Percentiles rank a stretch among this genome's conserved stretches.
These are phyloP conservation scores for Linurgus olivaceus DNA, from an alignment of 2,797 vertebrate species.

Conservation along the genomic window DNA sequence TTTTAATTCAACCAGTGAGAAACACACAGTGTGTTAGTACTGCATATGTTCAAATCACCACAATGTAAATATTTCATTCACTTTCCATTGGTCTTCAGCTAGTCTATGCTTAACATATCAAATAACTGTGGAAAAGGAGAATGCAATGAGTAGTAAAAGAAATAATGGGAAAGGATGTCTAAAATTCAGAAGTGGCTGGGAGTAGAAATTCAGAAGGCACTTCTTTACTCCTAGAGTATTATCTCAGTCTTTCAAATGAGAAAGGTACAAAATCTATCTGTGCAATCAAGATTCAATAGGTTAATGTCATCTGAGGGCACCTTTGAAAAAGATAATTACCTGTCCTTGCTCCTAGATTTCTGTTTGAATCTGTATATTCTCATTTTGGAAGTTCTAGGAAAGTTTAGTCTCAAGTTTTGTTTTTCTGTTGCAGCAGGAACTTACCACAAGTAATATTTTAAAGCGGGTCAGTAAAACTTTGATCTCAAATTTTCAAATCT, in stretches of 20 bases:
- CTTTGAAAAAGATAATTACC: not conserved
- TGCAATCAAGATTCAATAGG: not conserved
- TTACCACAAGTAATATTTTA: not conserved
- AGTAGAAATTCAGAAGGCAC: not conserved
- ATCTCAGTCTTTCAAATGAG: not conserved
- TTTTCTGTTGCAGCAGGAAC: not conserved
- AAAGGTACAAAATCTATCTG: not conserved
- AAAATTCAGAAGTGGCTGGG: not conserved
- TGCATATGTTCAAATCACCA: not conserved
- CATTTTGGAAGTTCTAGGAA: not conserved
- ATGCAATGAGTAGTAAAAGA: not conserved
- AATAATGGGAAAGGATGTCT: not conserved
- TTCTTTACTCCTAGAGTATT: not conserved
- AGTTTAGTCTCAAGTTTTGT: not conserved
- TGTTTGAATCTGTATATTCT: not conserved
- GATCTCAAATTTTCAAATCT: slow-evolving; percentile 6
- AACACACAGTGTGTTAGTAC: not conserved
- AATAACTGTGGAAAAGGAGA: not conserved
- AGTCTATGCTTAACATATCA: not conserved
- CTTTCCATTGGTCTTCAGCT: not conserved
- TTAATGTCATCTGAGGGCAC: not conserved
- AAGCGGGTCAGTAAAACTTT: slow-evolving; percentile 23
- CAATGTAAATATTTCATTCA: slow-evolving; percentile 63
- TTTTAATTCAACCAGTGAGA: not conserved
- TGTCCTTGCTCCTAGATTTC: not conserved